These are phyloP conservation scores for Limnephilus marmoratus DNA, from an alignment of 2,888 invertebrate genomes.

Conservation along the genomic window DNA sequence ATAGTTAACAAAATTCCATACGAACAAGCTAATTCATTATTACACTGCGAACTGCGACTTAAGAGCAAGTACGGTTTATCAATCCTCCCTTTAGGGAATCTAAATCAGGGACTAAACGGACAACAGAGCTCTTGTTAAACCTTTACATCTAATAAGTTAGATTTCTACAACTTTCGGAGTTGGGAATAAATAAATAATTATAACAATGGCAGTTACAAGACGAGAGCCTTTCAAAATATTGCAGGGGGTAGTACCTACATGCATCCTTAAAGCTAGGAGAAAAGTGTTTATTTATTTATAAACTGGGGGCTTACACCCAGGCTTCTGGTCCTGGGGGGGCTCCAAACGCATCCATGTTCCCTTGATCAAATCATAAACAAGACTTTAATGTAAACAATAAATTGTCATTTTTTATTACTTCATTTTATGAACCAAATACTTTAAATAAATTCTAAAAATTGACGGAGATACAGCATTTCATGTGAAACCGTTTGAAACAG, in stretches of 20 bases:
- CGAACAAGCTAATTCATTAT: not conserved
- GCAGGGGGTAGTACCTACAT: not conserved
- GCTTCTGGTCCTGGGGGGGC: too few species aligned
- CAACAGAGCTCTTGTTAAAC: conserved; percentile 36
- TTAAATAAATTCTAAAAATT: too few species aligned
- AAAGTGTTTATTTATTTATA: too few species aligned
- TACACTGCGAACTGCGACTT: not conserved
- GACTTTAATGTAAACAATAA: too few species aligned
- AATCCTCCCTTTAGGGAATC: not conserved
- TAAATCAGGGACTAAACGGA: conserved; percentile 31
- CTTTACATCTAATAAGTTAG: conserved; percentile 39
- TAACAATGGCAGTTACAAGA: not conserved
- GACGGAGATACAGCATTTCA: too few species aligned
- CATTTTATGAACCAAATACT: too few species aligned
- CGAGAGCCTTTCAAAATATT: not conserved
- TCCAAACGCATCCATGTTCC: too few species aligned
- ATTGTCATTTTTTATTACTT: too few species aligned
- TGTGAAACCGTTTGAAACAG: too few species aligned
- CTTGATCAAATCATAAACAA: too few species aligned
- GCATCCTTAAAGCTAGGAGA: too few species aligned
- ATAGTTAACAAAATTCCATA: not conserved
- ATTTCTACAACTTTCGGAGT: not conserved
- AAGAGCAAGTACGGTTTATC: not conserved
- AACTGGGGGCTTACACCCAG: too few species aligned
- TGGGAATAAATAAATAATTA: conserved; percentile 4